These are phyloP conservation scores for Xenopus petersii DNA, from an alignment of 2,797 vertebrate genomes.

Conservation along the genomic window DNA sequence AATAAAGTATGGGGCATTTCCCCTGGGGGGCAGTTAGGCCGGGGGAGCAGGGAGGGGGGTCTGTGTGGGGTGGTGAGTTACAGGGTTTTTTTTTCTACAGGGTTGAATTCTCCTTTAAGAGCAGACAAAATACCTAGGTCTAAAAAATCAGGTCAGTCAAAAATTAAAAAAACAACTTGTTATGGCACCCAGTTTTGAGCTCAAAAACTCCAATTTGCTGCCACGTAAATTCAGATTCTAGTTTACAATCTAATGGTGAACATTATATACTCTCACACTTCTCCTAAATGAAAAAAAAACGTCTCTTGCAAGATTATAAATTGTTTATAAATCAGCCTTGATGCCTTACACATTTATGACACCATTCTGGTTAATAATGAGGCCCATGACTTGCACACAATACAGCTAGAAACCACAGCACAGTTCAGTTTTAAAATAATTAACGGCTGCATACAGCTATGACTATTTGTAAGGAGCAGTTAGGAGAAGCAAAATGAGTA, in stretches of 20 bases:
- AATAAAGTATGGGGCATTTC: no score
- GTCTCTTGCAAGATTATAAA: conserved; percentile 68
- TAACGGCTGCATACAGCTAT: conserved; percentile 77
- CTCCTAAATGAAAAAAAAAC: conserved; percentile 23
- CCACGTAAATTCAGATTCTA: conserved; percentile 4
- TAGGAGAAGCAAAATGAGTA: conserved; percentile 81
- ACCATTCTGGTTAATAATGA: conserved; percentile 78
- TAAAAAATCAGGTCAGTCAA: no score
- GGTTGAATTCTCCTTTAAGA: no score
- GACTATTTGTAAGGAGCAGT: conserved; percentile 82
- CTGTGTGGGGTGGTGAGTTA: no score
- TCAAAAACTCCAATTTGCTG: conserved; percentile 32
- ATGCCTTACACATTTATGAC: conserved; percentile 75
- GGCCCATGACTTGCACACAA: conserved; percentile 76
- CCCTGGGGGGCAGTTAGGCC: no score
- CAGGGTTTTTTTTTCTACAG: no score
- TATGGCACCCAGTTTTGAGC: no score
- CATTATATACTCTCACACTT: conserved; percentile 32
- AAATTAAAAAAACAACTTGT: no score
- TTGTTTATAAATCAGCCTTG: conserved; percentile 77
- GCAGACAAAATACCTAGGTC: no score
- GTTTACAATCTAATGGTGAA: conserved; percentile 45
- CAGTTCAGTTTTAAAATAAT: conserved; percentile 82
- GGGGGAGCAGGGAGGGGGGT: no score
- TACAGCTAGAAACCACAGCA: conserved; percentile 74